These are phyloP conservation scores for Nomada ferruginata DNA, from an alignment of 2,888 invertebrate genomes.

Conservation along the genomic window DNA sequence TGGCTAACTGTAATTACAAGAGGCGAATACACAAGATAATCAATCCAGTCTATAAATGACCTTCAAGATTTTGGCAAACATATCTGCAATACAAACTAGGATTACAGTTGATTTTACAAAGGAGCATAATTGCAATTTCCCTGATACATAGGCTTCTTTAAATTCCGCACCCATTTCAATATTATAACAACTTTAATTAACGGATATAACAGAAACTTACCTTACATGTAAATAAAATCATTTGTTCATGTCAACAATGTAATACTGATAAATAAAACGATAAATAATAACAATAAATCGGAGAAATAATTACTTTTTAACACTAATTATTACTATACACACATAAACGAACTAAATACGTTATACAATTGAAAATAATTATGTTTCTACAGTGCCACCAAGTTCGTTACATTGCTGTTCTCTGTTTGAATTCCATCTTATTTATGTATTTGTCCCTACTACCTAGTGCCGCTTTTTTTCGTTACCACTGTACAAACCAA, in stretches of 20 bases:
- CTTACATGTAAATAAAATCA: slow-evolving; percentile 48
- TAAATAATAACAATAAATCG: slow-evolving; percentile 60
- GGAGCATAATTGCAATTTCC: background rate
- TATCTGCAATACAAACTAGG: slow-evolving; percentile 22
- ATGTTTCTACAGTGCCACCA: slow-evolving; percentile 52
- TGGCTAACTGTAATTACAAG: slow-evolving; percentile 47
- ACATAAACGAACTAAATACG: slow-evolving; percentile 44
- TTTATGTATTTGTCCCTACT: slow-evolving; percentile 77
- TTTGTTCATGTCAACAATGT: slow-evolving; percentile 47
- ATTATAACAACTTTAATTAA: slow-evolving; percentile 8
- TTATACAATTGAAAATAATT: slow-evolving; percentile 44
- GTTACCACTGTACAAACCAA: slow-evolving; percentile 47
- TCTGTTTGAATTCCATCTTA: slow-evolving; percentile 68
- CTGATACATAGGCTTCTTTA: background rate
- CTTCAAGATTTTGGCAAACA: slow-evolving; percentile 54
- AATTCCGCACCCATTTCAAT: background rate
- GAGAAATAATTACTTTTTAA: slow-evolving; percentile 32
- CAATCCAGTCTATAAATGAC: slow-evolving; percentile 61
- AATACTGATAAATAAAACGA: slow-evolving; percentile 55
- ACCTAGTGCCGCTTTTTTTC: slow-evolving; percentile 39
- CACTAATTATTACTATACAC: slow-evolving; percentile 29
- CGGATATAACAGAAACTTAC: slow-evolving; percentile 47
- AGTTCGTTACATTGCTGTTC: slow-evolving; percentile 74
- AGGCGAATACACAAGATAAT: slow-evolving; percentile 42
- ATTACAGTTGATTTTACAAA: slow-evolving; percentile 17